Base-by-base conservation (phyloP, 1,140 invertebrate species). In the Drosophila neocordata region DNA sequence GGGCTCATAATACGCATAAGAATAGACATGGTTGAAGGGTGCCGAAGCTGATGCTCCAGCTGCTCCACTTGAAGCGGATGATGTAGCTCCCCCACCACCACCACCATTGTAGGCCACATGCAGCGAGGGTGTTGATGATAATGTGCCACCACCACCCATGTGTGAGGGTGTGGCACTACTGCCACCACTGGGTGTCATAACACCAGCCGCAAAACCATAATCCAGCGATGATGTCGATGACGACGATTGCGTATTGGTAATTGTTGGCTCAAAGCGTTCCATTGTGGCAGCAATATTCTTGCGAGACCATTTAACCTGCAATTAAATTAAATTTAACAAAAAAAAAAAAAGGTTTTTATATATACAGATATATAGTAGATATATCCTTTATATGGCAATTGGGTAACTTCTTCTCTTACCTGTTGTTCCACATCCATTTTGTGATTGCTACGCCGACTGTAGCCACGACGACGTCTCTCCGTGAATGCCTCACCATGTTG, bases 1-100 rank as follows among this genome's bases (percentile, higher is more conserved):
- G 0, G 94, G 93, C 67, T 96, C 95, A 89, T 96, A 96, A 88
- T 96, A 96, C 11, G 95, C 95, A 90, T 96, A 96, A 11, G 95
- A 95, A 83, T 96, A 96, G 79, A 96, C 95, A 41, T 91, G 93
- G 35, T 91, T 90, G 12, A 80, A 87, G 5, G 90, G 73, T 31
- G 90, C 79, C 13, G 66, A 63, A 12, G 80, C 80, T 12, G 65
- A 58, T 48, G 92, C 61, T 69, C 94, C 60, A 59, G 92, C 51
- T 61, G 59, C 74, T 56, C 55, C 65, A 3, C 57, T 68, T 0
- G 72, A 64, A 15, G 41, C 57, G 3, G 62, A 55, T 58, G 27
- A 55, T 58, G 27, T 61, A 1, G 4, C 53, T 74, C 38, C 60
- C 3, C 48, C 59, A 8, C 18, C 51, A 4, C 38, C 27, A 2